Conservation (phyloP, 2,888 invertebrate species). For the Pegoplata infirma region DNA sequence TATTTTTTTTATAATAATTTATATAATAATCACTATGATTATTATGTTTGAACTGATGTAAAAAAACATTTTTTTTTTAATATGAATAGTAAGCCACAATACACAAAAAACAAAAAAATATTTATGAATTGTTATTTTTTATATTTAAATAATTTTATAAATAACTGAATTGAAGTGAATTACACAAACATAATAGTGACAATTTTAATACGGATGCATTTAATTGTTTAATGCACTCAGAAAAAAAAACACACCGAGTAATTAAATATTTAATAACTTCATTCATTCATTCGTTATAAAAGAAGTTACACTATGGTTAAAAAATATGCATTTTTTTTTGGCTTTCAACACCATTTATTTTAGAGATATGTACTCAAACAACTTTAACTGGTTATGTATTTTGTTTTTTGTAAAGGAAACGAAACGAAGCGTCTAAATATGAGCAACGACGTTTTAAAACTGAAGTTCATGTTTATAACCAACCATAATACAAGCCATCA, state of each 20-base stretch:
- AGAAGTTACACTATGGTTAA: not conserved
- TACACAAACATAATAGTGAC: constrained; percentile 6
- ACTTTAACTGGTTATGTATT: not conserved
- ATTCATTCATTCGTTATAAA: too few species aligned
- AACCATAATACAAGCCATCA: constrained; percentile 57
- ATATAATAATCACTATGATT: not conserved
- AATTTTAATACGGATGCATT: not conserved
- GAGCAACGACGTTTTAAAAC: constrained; percentile 72
- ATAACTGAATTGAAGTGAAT: constrained; percentile 26
- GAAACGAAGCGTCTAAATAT: constrained; percentile 68
- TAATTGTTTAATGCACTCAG: not conserved
- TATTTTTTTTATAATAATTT: not conserved
- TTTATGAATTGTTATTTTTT: too few species aligned
- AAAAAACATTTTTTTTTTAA: not conserved
- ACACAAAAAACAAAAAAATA: not conserved
- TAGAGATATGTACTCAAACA: not conserved
- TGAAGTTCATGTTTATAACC: constrained; percentile 64
- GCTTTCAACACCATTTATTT: too few species aligned
- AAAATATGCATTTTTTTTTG: not conserved
- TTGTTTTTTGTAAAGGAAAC: constrained; percentile 37
- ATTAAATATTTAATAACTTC: not conserved
- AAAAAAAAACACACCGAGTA: not conserved
- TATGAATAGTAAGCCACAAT: not conserved
- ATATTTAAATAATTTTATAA: not conserved
- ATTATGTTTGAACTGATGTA: not conserved